Percentiles rank a stretch among this genome's conserved stretches.
These are phyloP conservation scores for Drosophila fulvimacula DNA, from an alignment of 2,888 invertebrate species.

Conservation along the genomic window DNA sequence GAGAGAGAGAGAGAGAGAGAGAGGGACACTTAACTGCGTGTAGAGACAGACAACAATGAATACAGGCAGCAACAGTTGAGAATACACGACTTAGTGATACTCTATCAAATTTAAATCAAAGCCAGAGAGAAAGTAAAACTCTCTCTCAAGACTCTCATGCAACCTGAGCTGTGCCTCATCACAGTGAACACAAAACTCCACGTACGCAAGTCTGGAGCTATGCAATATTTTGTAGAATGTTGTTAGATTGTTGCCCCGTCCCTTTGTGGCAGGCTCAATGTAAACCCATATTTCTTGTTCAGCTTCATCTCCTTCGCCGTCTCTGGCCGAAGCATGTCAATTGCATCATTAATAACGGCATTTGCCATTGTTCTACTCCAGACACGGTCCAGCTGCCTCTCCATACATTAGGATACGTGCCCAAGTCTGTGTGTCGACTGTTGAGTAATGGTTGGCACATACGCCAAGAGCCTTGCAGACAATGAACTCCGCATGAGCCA, in stretches of 20 bases:
- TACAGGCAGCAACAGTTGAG: neutral
- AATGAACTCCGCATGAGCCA: slow-evolving; percentile 52
- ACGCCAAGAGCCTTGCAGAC: slow-evolving; percentile 45
- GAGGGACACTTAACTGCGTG: slow-evolving; percentile 2
- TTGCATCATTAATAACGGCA: slow-evolving; percentile 76
- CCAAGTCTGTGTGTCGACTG: slow-evolving; percentile 27
- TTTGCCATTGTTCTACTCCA: slow-evolving; percentile 36
- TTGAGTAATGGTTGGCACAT: slow-evolving; percentile 57
- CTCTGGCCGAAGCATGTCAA: slow-evolving; percentile 61
- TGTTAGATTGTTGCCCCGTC: slow-evolving; percentile 21
- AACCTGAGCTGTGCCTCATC: neutral
- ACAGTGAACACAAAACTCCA: neutral
- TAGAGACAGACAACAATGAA: slow-evolving; percentile 6
- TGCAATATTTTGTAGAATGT: slow-evolving; percentile 34
- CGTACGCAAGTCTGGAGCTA: slow-evolving; percentile 20
- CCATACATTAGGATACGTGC: slow-evolving; percentile 45
- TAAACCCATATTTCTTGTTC: slow-evolving; percentile 50
- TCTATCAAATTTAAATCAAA: neutral
- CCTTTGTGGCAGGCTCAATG: slow-evolving; percentile 19
- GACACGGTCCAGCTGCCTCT: slow-evolving; percentile 12
- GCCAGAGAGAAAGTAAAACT: too few relatives aligned
- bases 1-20: neutral
- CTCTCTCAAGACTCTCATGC: neutral
- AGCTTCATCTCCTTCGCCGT: slow-evolving; percentile 8
- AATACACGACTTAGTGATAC: slow-evolving; percentile 1